A percentile compares a stretch with the other conserved stretches of the same genome.
Conservation (phyloP, 1,140 invertebrate genomes). For the Drosophila parvula region DNA sequence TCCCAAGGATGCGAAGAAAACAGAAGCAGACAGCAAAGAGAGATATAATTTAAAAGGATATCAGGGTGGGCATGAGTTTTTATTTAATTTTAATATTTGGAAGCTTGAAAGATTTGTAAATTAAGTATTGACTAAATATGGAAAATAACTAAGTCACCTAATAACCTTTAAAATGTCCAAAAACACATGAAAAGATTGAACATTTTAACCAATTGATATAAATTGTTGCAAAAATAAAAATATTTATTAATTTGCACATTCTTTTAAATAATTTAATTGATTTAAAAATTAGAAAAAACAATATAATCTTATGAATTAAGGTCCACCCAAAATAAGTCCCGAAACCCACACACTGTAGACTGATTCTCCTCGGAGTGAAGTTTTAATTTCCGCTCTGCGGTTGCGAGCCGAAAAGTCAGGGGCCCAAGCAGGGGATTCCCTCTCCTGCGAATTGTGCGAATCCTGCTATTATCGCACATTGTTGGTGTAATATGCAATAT, state of each 20-base stretch:
- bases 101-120: not conserved
- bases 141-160: too few relatives aligned
- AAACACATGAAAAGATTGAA: too few relatives aligned
- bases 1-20: constrained; percentile 38
- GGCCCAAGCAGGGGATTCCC: constrained; percentile 10
- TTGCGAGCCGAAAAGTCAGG: constrained; percentile 34
- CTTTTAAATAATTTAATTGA: not conserved
- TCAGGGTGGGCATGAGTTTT: not conserved
- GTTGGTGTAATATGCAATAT: constrained; percentile 36
- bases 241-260: too few relatives aligned
- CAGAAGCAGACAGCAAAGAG: not conserved
- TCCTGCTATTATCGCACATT: constrained; percentile 30
- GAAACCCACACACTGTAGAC: not conserved
- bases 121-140: not conserved
- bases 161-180: too few relatives aligned
- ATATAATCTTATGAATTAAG: not conserved
- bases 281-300: not conserved
- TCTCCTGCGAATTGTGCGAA: not conserved
- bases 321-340: not conserved
- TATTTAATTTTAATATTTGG: not conserved
- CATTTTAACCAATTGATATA: too few relatives aligned
- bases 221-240: too few relatives aligned
- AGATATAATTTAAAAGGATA: not conserved
- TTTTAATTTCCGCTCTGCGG: constrained; percentile 75
- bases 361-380: constrained; percentile 34